phyloP scores from a whole-genome alignment of 2,113 vertebrate genomes.

The Falco punctatus region DNA sequence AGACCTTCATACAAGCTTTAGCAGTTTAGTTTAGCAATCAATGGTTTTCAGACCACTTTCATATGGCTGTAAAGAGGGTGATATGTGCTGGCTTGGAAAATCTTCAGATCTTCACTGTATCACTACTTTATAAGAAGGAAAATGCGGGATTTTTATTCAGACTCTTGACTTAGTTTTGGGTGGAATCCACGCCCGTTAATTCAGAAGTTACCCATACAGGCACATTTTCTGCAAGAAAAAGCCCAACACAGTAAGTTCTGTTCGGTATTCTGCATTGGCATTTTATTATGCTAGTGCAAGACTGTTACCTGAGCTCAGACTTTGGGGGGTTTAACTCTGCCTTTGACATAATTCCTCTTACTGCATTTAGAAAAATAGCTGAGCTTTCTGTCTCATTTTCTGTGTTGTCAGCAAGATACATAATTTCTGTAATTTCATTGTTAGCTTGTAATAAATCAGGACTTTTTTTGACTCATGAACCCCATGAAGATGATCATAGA shows the following conservation, averaged over 20 bases:
- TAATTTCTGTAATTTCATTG: slow-evolving; percentile 9
- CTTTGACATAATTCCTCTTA: background rate
- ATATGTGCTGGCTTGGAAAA: background rate
- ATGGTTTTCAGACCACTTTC: background rate
- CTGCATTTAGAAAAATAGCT: background rate
- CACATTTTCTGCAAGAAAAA: background rate
- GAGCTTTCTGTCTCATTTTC: slow-evolving; percentile 2
- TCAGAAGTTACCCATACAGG: background rate
- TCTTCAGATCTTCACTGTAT: background rate
- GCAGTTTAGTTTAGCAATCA: background rate
- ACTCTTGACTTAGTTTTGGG: background rate
- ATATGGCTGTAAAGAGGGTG: background rate
- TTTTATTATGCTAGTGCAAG: background rate
- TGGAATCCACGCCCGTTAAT: background rate
- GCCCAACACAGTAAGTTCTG: background rate
- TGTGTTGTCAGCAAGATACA: slow-evolving; percentile 14
- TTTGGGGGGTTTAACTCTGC: background rate
- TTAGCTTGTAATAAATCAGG: slow-evolving; percentile 3
- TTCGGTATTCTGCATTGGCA: background rate
- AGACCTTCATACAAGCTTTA: background rate
- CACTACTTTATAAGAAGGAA: background rate
- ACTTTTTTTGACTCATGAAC: background rate
- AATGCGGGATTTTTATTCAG: background rate
- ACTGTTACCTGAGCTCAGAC: background rate
- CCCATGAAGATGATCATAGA: background rate